Conservation (phyloP, 2,888 invertebrate genomes). For the Xiphydria camelus region DNA sequence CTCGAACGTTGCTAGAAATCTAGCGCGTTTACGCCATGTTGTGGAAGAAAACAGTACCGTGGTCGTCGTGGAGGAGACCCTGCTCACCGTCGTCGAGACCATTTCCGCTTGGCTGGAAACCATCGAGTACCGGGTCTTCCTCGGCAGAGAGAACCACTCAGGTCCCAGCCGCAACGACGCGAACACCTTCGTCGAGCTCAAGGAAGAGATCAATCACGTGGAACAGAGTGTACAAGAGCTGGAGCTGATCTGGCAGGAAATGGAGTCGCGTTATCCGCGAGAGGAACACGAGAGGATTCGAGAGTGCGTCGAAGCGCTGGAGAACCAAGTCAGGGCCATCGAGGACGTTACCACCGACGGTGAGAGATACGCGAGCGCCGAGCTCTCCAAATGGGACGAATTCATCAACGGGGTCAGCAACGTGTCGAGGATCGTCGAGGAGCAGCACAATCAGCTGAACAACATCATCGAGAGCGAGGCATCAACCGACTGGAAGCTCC, state of each 20-base stretch:
- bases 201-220: constrained; percentile 69
- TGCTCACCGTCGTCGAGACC: constrained; percentile 77
- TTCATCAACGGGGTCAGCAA: constrained; percentile 69
- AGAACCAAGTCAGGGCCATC: constrained; percentile 72
- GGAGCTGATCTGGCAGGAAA: constrained; percentile 62
- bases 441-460: constrained; percentile 59
- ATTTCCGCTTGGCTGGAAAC: constrained; percentile 85
- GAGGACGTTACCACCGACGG: constrained; percentile 68
- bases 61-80: constrained; percentile 67
- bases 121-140: constrained; percentile 77
- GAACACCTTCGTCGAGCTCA: constrained; percentile 62
- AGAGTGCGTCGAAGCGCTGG: constrained; percentile 64
- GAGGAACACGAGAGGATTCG: constrained; percentile 60
- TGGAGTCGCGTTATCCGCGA: constrained; percentile 44
- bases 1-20: constrained; percentile 65
- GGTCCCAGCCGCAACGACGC: constrained; percentile 39
- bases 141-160: constrained; percentile 52
- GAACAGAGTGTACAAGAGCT: constrained; percentile 70
- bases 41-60: constrained; percentile 63
- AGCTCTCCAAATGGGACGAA: constrained; percentile 72
- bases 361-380: constrained; percentile 61
- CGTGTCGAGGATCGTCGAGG: constrained; percentile 57
- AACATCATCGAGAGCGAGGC: constrained; percentile 66
- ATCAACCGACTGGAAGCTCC: constrained; percentile 69
- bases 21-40: constrained; percentile 64